Evolutionary conservation across 2,888 invertebrate genomes (phyloP).

Genomic region (Drosophila putrida): DNA sequence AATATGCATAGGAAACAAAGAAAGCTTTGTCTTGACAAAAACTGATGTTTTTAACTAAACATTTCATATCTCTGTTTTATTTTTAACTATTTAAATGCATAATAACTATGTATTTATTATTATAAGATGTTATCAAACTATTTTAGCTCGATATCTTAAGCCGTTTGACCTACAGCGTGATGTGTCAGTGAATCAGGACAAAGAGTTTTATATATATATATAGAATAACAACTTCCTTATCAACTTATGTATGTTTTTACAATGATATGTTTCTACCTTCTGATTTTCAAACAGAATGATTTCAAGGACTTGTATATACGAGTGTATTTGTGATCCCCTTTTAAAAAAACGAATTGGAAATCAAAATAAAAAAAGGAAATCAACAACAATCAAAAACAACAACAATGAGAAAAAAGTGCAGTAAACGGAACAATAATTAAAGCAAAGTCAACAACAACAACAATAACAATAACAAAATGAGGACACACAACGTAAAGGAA

Average conservation of each 20-base stretch:
- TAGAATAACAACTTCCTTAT: neutral
- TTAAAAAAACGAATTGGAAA: slow-evolving; percentile 30
- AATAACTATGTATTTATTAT: too few species aligned
- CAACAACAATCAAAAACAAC: slow-evolving; percentile 24
- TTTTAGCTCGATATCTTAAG: too few species aligned
- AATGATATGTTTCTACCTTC: too few species aligned
- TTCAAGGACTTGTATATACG: slow-evolving; percentile 29
- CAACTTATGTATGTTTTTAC: neutral
- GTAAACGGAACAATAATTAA: slow-evolving; percentile 77
- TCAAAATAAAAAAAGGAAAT: slow-evolving; percentile 18
- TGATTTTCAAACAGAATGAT: slow-evolving; percentile 34
- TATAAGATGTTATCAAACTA: neutral
- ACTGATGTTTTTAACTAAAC: too few species aligned
- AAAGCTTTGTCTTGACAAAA: too few species aligned
- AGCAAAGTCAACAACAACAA: slow-evolving; percentile 60
- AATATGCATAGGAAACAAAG: too few species aligned
- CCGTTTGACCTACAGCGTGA: too few species aligned
- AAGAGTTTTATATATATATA: too few species aligned
- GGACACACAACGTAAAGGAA: slow-evolving; percentile 41
- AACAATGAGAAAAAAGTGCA: slow-evolving; percentile 42
- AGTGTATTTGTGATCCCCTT: slow-evolving; percentile 21
- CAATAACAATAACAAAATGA: slow-evolving; percentile 40
- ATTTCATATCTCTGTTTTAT: neutral
- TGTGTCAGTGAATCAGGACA: too few species aligned
- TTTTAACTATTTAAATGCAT: neutral